Evolutionary conservation across 2,113 vertebrate genomes (phyloP).

Genomic region (Colinus virginianus): DNA sequence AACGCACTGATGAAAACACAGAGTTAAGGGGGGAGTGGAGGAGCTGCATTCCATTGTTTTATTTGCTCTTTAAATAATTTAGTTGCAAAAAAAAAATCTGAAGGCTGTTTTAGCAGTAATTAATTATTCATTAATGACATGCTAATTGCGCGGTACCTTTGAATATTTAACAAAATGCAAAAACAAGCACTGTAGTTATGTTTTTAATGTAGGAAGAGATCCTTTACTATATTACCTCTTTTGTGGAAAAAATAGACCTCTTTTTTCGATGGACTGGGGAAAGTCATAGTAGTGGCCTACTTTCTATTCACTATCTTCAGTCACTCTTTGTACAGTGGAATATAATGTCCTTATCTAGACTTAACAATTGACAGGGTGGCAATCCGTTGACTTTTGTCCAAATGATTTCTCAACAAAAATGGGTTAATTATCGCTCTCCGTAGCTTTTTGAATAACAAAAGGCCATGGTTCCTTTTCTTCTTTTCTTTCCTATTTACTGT

Average conservation of each 20-base stretch:
- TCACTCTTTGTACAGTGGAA: constrained; percentile 79
- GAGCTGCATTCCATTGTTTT: constrained; percentile 79
- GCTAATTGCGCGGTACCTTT: constrained; percentile 95
- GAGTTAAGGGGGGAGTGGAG: not conserved
- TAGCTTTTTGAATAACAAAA: constrained; percentile 93
- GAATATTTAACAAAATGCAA: constrained; percentile 98
- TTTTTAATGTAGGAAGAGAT: constrained; percentile 82
- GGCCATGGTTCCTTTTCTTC: constrained; percentile 91
- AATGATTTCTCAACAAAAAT: constrained; percentile 91
- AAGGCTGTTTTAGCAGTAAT: constrained; percentile 95
- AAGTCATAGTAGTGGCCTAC: constrained; percentile 82
- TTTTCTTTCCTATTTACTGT: constrained; percentile 88
- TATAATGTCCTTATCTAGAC: constrained; percentile 86
- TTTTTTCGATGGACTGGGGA: constrained; percentile 71
- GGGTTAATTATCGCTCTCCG: constrained; percentile 93
- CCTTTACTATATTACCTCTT: constrained; percentile 66
- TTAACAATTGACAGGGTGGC: constrained; percentile 87
- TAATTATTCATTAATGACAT: constrained; percentile 99
- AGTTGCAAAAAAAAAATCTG: constrained; percentile 91
- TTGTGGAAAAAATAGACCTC: constrained; percentile 60
- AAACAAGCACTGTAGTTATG: constrained; percentile 87
- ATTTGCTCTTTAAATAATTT: constrained; percentile 97
- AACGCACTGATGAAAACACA: constrained; percentile 56
- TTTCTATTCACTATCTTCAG: constrained; percentile 82
- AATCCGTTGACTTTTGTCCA: constrained; percentile 86